Evolutionary conservation across 2,888 invertebrate genomes (phyloP).

Genomic region (Rapana venosa): DNA sequence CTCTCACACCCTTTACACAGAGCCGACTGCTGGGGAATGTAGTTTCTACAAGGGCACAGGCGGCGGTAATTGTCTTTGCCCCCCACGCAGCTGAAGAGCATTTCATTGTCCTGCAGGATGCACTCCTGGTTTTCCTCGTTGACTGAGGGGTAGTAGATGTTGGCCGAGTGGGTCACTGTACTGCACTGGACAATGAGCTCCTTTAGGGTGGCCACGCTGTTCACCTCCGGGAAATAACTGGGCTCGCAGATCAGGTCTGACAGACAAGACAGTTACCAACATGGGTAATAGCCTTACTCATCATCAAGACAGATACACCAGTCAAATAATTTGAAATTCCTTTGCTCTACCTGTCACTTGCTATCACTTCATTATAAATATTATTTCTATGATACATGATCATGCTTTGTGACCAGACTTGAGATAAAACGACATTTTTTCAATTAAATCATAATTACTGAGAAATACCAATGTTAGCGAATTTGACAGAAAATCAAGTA

Average conservation of each 20-base stretch:
- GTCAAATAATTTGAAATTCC: neutral
- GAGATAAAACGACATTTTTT: no score
- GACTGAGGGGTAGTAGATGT: slow-evolving; percentile 71
- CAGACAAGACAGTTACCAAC: slow-evolving; percentile 33
- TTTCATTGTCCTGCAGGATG: slow-evolving; percentile 69
- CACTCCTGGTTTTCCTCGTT: slow-evolving; percentile 66
- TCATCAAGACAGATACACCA: neutral
- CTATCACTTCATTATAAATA: no score
- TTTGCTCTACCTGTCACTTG: no score
- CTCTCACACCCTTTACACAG: slow-evolving; percentile 73
- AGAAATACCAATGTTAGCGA: no score
- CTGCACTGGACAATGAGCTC: slow-evolving; percentile 59
- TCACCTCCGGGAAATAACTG: slow-evolving; percentile 73
- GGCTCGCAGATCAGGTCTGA: slow-evolving; percentile 77
- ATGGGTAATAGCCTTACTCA: no score
- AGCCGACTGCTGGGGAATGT: slow-evolving; percentile 75
- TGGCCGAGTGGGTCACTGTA: slow-evolving; percentile 52
- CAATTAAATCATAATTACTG: no score
- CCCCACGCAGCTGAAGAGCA: slow-evolving; percentile 78
- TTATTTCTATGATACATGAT: no score
- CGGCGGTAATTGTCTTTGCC: slow-evolving; percentile 62
- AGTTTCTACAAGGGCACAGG: slow-evolving; percentile 77
- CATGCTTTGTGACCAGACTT: no score
- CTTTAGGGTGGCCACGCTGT: slow-evolving; percentile 63
- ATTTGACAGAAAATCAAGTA: no score